phyloP scores from a whole-genome alignment of 2,113 vertebrate species.

The Anoura caudifer region DNA sequence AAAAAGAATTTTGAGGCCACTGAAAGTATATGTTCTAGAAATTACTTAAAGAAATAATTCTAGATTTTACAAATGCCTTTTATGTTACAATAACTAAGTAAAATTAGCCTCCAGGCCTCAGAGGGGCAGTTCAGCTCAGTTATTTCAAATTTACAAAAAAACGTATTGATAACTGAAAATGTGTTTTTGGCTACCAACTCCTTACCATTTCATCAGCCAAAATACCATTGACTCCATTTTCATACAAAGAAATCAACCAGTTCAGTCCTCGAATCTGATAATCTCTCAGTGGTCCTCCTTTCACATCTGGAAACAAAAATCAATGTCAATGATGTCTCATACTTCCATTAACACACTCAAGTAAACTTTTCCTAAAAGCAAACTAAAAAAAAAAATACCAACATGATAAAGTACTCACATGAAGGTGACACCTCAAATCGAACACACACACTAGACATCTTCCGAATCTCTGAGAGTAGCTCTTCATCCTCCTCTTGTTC shows the following conservation, averaged over 20 bases:
- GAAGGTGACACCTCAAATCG: constrained; percentile 92
- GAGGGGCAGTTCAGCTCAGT: background rate
- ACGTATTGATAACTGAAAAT: background rate
- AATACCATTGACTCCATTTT: constrained; percentile 94
- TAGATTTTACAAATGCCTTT: background rate
- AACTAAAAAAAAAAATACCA: background rate
- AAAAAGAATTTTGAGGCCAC: background rate
- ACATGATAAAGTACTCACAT: constrained; percentile 79
- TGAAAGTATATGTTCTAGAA: background rate
- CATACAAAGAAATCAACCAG: constrained; percentile 94
- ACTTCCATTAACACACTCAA: background rate
- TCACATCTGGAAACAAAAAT: constrained; percentile 85
- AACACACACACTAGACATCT: constrained; percentile 86
- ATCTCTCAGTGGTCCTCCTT: constrained; percentile 89
- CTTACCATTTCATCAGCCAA: constrained; percentile 95
- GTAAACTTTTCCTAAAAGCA: background rate
- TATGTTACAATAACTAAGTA: background rate
- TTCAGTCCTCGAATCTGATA: constrained; percentile 93
- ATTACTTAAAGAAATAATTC: background rate
- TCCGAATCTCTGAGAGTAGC: constrained; percentile 88
- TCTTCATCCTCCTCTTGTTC: constrained; percentile 94
- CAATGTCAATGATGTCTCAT: background rate
- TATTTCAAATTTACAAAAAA: constrained; percentile 30
- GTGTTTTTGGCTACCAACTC: background rate
- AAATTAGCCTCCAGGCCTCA: background rate